phyloP scores from a whole-genome alignment of 2,888 invertebrate species.

The Drosophila putrida region DNA sequence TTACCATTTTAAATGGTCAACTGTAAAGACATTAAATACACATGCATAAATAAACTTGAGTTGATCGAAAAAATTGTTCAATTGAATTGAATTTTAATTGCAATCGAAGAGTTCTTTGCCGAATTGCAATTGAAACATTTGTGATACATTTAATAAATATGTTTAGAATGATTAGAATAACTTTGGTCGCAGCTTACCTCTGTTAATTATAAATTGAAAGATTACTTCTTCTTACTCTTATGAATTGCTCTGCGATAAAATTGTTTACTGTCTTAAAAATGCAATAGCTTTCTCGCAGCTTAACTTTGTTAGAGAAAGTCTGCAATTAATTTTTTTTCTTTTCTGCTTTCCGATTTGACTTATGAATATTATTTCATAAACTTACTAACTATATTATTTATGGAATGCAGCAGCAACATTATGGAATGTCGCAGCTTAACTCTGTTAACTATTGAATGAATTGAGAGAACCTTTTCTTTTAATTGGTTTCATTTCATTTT shows the following conservation, averaged over 20 bases:
- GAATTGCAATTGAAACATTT: constrained; percentile 5
- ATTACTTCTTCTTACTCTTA: no score
- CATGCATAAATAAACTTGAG: constrained; percentile 15
- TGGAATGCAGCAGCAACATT: neutral
- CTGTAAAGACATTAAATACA: constrained; percentile 18
- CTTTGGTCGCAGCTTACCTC: neutral
- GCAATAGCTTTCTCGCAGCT: neutral
- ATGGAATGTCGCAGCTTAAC: neutral
- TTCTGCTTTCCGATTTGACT: neutral
- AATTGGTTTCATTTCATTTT: neutral
- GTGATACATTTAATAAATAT: neutral
- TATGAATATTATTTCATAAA: neutral
- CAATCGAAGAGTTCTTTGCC: neutral
- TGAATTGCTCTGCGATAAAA: neutral
- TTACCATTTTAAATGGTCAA: constrained; percentile 15
- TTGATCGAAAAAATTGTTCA: neutral
- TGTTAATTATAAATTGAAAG: neutral
- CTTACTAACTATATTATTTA: neutral
- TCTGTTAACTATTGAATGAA: constrained; percentile 1
- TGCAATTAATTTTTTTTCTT: neutral
- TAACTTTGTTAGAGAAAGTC: neutral
- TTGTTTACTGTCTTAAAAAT: neutral
- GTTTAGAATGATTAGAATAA: neutral
- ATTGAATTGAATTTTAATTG: constrained; percentile 10
- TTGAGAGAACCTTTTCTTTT: neutral